A percentile compares a stretch with the other conserved stretches of the same genome.
phyloP scores from a whole-genome alignment of 2,113 vertebrate genomes.

The Platysteira castanea region DNA sequence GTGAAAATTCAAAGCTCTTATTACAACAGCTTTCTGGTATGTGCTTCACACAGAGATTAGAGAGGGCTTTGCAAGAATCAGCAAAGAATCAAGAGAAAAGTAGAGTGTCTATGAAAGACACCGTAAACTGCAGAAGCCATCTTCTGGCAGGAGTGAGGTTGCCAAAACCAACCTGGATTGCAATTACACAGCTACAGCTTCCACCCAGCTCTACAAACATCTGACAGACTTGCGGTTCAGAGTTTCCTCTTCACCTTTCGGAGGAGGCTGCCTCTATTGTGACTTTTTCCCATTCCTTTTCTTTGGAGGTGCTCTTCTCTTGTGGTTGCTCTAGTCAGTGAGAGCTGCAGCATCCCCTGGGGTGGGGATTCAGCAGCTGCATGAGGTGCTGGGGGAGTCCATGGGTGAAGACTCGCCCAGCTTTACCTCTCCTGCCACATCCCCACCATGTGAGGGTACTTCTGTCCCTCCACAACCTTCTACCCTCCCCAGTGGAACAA shows the following conservation, averaged over 20 bases:
- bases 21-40: background rate
- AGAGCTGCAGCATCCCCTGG: background rate
- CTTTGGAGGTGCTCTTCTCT: background rate
- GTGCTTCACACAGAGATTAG: background rate
- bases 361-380: rapidly evolving
- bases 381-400: background rate
- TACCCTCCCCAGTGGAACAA: rapidly evolving
- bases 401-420: background rate
- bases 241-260: background rate
- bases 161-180: background rate
- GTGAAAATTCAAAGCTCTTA: background rate
- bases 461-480: background rate
- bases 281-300: background rate
- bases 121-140: background rate
- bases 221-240: background rate
- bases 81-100: background rate
- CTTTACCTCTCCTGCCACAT: background rate
- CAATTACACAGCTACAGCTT: background rate
- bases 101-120: background rate
- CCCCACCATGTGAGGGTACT: background rate
- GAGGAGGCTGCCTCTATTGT: background rate
- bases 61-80: background rate
- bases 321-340: background rate
- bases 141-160: background rate
- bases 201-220: background rate